Evolutionary conservation across 1,140 invertebrate species (phyloP).

Genomic region (Spodoptera litura): DNA sequence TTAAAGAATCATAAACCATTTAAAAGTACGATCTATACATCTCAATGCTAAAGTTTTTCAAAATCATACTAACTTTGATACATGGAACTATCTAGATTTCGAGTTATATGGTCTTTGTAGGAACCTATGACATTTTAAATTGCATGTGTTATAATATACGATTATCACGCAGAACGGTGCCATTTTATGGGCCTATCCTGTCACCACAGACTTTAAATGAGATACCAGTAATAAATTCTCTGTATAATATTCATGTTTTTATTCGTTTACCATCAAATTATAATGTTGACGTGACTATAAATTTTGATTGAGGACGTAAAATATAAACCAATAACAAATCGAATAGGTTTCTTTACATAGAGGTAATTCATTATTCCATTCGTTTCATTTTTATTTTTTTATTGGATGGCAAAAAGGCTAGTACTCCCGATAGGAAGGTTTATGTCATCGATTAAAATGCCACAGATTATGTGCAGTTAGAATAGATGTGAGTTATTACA

Average conservation of each 20-base stretch:
- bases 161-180: not conserved
- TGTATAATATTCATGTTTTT: slow-evolving; percentile 29
- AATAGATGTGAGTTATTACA: too few species aligned
- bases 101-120: not conserved
- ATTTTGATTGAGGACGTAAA: slow-evolving; percentile 22
- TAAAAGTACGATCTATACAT: too few species aligned
- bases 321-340: slow-evolving; percentile 7
- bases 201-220: slow-evolving; percentile 32
- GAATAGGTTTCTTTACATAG: slow-evolving; percentile 1
- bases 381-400: too few species aligned
- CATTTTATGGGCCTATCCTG: slow-evolving; percentile 14
- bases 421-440: too few species aligned
- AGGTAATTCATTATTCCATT: not conserved
- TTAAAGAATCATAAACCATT: too few species aligned
- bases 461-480: too few species aligned
- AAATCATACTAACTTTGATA: too few species aligned
- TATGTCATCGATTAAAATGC: too few species aligned
- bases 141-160: slow-evolving; percentile 10
- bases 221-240: slow-evolving; percentile 18
- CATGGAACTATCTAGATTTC: too few species aligned
- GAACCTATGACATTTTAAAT: slow-evolving; percentile 19
- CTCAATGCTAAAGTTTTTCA: too few species aligned
- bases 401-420: too few species aligned
- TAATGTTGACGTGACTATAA: slow-evolving; percentile 20
- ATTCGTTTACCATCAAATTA: slow-evolving; percentile 27